Conservation (phyloP, 2,888 invertebrate genomes). For the Phorcus lineatus region DNA sequence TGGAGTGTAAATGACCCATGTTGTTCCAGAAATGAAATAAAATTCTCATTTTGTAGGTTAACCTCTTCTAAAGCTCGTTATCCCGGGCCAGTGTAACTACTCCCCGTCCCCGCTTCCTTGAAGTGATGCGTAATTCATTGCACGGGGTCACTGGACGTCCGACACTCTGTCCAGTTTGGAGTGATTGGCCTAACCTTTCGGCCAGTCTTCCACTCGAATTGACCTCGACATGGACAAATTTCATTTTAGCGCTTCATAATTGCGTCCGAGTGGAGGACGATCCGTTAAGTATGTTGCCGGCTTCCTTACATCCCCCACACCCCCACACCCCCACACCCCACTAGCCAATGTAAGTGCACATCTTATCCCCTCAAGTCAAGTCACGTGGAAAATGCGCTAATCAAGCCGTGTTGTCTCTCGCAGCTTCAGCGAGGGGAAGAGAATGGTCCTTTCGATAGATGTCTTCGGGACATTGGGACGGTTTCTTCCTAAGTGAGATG, state of each 20-base stretch:
- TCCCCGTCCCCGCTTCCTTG: not conserved
- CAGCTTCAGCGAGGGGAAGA: too few species aligned
- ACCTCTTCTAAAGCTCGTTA: not conserved
- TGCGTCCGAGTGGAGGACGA: constrained; percentile 7
- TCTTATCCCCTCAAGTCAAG: not conserved
- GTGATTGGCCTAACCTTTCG: constrained; percentile 1
- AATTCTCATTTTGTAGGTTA: constrained; percentile 2
- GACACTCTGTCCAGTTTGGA: not conserved
- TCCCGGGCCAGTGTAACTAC: not conserved
- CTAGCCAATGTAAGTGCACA: not conserved
- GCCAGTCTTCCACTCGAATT: not conserved
- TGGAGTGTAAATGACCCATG: not conserved
- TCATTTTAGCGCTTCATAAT: constrained; percentile 15
- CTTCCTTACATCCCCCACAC: not conserved
- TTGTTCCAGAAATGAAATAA: constrained; percentile 7
- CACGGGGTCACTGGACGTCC: not conserved
- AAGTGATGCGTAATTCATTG: not conserved
- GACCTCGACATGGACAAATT: constrained; percentile 10
- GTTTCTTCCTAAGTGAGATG: too few species aligned
- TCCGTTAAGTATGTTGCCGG: constrained; percentile 10
- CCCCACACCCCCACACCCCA: not conserved
- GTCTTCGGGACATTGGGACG: too few species aligned
- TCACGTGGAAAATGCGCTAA: constrained; percentile 10
- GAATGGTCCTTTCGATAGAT: too few species aligned
- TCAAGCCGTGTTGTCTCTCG: not conserved